Base-by-base conservation (phyloP, 2,888 invertebrate species). In the Odontothrips loti region DNA sequence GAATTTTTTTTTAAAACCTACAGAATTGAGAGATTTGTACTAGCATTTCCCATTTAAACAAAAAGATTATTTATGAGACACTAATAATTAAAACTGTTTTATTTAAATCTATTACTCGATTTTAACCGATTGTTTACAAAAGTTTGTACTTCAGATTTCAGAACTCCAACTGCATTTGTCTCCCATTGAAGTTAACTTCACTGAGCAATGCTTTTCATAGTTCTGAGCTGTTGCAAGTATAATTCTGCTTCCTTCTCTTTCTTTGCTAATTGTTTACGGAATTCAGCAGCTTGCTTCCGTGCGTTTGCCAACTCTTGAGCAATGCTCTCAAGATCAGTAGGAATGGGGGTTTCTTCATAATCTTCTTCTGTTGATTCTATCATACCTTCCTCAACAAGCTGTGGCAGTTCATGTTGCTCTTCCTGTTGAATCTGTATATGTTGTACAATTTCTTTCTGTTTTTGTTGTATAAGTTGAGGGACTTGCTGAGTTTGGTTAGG, bases 281-380 rank as follows among this genome's bases (percentile, higher is more conserved):
- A 88, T 80, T 87, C 86, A 9, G 87, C 87, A 2, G 86, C 86
- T 84, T 87, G 86, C 82, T 85, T 85, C 83, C 86, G 85, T 4
- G 87, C 87, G 83, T 87, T 86, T 17, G 85, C 86, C 79, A 89
- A 85, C 84, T 88, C 75, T 79, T 81, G 68, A 11, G 68, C 68
- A 75, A 75, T 75, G 10, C 23, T 75, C 23, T 75, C 68, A 23
- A 75, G 27, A 75, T 75, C 68, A 3, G 68, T 75, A 10, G 68
- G 68, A 12, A 75, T 75, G 17, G 58, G 58, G 58, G 58, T 27
- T 75, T 75, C 86, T 84, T 88, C 87, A 84, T 89, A 88, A 86
- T 88, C 89, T 84, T 90, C 89, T 82, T 89, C 88, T 63, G 85
- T 86, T 79, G 87, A 86, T 82, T 88, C 86, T 82, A 86, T 86